Base-by-base conservation (phyloP, 2,888 invertebrate species). In the Isotomurus palustris region DNA sequence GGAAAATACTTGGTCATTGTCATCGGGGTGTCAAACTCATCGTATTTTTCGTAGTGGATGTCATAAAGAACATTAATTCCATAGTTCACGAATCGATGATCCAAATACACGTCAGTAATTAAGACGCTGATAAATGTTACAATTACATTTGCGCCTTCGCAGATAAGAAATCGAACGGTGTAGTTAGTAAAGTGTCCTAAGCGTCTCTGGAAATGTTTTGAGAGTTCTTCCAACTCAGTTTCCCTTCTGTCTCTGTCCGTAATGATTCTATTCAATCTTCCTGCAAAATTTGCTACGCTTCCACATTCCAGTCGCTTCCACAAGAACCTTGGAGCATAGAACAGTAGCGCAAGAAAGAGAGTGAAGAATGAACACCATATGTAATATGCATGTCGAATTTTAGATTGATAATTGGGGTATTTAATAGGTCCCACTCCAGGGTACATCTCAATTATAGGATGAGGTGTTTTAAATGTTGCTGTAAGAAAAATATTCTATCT, bases 341-440 rank as follows among this genome's bases (percentile, higher is more conserved):
- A 73, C 44, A 70, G 52, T 22, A 72, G 45, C 6, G 72, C 73
- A 59, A 74, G 73, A 5, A 74, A 58, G 54, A 73, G 71, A 14
- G 74, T 68, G 24, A 73, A 69, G 44, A 74, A 72, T 17, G 73
- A 72, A 25, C 73, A 73, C 74, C 74, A 74, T 57, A 73, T 73
- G 58, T 74, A 74, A 29, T 71, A 67, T 12, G 60, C 62, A 25
- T 60, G 64, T 38, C 63, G 65, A 1, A 58, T 40, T 6, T 14
- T 6, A 40, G 10, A 40, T 17, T 17, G 40, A 40, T 12, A 14
- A 40, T 40, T 17, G 6, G 10, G 10, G 6, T 14, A 14, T 40
- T 6, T 40, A 40, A 19, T 14, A 10, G 40, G 14, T 10, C 43
- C 5, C 24, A 43, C 43, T 19, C 43, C 43, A 43, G 43, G 43